Evolutionary conservation across 2,888 invertebrate genomes (phyloP).

Genomic region (Podotricha telesiphe): DNA sequence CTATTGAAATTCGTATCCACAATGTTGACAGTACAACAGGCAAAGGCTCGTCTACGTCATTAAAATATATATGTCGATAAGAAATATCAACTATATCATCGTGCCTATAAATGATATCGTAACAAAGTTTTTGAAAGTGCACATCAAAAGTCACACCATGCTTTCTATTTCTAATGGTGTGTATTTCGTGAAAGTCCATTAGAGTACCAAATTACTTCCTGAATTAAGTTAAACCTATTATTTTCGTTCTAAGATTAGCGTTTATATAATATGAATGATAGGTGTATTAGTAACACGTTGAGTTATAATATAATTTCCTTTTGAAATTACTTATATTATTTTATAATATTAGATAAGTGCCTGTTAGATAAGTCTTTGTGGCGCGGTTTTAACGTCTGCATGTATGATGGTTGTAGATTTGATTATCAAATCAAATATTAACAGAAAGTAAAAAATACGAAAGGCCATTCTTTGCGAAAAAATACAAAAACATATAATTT

Average conservation of each 20-base stretch:
- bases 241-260: conserved; percentile 7
- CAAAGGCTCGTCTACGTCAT: no score
- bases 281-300: not conserved
- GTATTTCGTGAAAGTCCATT: conserved; percentile 35
- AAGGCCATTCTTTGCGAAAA: no score
- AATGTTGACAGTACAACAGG: no score
- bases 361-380: no score
- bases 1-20: no score
- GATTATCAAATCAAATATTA: no score
- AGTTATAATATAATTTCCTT: conserved; percentile 6
- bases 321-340: not conserved
- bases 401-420: no score
- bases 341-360: no score
- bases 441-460: no score
- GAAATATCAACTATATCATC: not conserved
- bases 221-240: conserved; percentile 21
- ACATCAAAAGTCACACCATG: conserved; percentile 28
- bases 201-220: conserved; percentile 34
- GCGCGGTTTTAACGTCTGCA: no score
- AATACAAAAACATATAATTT: no score
- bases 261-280: conserved; percentile 11
- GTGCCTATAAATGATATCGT: not conserved
- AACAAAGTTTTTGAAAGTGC: conserved; percentile 28
- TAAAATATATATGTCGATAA: no score
- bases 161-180: conserved; percentile 35